phyloP scores from a whole-genome alignment of 2,888 invertebrate species.

The Macaria liturata region DNA sequence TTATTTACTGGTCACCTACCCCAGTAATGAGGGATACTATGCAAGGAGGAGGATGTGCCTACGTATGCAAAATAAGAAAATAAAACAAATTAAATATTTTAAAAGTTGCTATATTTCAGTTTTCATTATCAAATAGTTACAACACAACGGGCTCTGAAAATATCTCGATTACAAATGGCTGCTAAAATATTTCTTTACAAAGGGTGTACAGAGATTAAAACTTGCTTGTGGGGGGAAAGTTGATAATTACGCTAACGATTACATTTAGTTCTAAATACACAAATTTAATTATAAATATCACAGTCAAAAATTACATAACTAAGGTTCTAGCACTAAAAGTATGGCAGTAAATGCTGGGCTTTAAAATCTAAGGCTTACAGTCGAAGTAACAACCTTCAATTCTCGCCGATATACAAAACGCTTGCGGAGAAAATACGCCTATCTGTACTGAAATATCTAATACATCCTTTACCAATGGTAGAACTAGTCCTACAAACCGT shows the following conservation, averaged over 20 bases:
- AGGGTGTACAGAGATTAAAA: constrained; percentile 39
- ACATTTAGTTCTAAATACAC: constrained; percentile 74
- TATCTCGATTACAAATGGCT: constrained; percentile 55
- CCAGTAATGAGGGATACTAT: no score
- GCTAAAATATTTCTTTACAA: constrained; percentile 42
- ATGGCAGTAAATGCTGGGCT: constrained; percentile 75
- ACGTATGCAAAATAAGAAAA: background rate
- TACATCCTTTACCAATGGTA: constrained; percentile 40
- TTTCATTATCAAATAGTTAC: constrained; percentile 52
- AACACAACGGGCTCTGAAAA: constrained; percentile 69
- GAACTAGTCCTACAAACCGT: constrained; percentile 75
- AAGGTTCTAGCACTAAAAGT: constrained; percentile 68
- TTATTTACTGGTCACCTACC: no score
- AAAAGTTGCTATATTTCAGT: constrained; percentile 69
- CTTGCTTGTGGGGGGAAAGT: constrained; percentile 40
- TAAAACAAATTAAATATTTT: constrained; percentile 49
- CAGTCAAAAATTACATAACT: constrained; percentile 81
- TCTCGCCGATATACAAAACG: constrained; percentile 33
- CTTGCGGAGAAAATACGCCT: constrained; percentile 29
- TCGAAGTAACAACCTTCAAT: constrained; percentile 56
- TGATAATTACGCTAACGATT: constrained; percentile 51
- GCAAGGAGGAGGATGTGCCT: no score
- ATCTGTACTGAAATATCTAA: constrained; percentile 29
- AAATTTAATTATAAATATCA: constrained; percentile 81
- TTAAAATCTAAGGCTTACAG: constrained; percentile 50